Evolutionary conservation across 2,888 invertebrate genomes (phyloP), one percentile per base, ranked within the genome.

Genomic region (Calephelis perditalis): DNA sequence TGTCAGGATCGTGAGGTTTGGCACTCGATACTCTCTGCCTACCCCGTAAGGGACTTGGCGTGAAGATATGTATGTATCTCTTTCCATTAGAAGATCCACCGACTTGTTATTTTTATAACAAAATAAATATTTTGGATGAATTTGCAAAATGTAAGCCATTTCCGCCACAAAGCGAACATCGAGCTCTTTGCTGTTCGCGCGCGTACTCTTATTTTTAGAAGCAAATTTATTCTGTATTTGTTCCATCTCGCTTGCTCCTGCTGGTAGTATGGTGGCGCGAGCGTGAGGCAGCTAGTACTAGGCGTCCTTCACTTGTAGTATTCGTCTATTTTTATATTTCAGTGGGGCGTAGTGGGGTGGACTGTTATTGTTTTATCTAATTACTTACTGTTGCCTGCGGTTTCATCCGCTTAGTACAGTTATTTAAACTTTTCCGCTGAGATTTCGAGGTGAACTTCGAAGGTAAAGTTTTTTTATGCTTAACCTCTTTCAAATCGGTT

Each of bases 231-330:
- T 70, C 68, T 75, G 71, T 73, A 72, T 73, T 71, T 69, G 75
- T 66, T 59, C 62, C 63, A 62, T 79, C 78, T 74, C 67, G 37
- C 72, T 74, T 68, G 68, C 73, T 44, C 66, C 40, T 67, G 56
- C 12, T 35, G 40, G 52, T 45, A 57, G 43, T 62, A 35, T 59
- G 62, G 45, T 52, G 9, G 75, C 65, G 73, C 57, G 77, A 75
- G 70, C 43, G 77, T 70, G 76, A 75, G 57, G 68, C 67, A n/a
- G 71, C 72, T 69, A 68, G 73, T 62, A 72, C 71, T 75, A 73
- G 75, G 66, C 84, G 87, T 84, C 86, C 88, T 88, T 86, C 87
- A 82, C 77, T 83, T 82, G 85, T 81, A 83, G 82, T 64, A 62
- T 67, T 65, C 56, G 63, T 70, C 71, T 72, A 72, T 72, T 71